Base-by-base conservation (phyloP, 1,140 invertebrate genomes). In the Trialeurodes vaporariorum region DNA sequence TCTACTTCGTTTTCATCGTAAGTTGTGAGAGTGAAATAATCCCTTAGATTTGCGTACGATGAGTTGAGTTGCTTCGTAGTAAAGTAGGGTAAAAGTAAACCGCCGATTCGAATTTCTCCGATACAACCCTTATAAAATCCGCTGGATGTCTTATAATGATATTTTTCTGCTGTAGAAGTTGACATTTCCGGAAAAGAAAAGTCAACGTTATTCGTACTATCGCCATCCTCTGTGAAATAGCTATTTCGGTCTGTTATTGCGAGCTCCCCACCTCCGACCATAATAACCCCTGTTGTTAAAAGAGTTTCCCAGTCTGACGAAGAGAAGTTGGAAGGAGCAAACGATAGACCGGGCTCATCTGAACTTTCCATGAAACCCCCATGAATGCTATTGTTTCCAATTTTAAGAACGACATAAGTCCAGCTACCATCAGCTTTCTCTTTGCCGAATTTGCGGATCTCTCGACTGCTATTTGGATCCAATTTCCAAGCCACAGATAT, bases 81-180 rank as follows among this genome's bases (percentile, higher is more conserved):
- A 76, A 94, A 97, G 76, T 91, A 98, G n/a, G 95, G 93, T 49
- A 97, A 77, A 22, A 97, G 81, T 68, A 94, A 82, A 59, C 83
- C 83, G 21, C 90, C 91, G 66, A 98, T 87, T 68, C 92, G 83
- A 25, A 95, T 87, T 77, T 96, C 92, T n/a, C 89, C 87, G 67
- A 98, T 77, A 76, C 96, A 98, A 1, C 96, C 96, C 80, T 94
- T 67, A 2, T 13, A 66, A 49, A 9, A 49, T 49, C 34, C 34
- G 17, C 34, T 49, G 34, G 34, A 49, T 17, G 17, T 49, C 17
- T 49, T 49, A 49, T 49, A 49, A 17, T 49, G 34, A 49, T 49
- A 49, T 17, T 49, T 49, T 17, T 49, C 34, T 5, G 17, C 34
- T 9, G 34, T 9, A 9, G 34, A 49, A 5, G 17, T 49, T 49